These are phyloP conservation scores for Aphidius gifuensis DNA, from an alignment of 1,140 invertebrate genomes.

Conservation along the genomic window DNA sequence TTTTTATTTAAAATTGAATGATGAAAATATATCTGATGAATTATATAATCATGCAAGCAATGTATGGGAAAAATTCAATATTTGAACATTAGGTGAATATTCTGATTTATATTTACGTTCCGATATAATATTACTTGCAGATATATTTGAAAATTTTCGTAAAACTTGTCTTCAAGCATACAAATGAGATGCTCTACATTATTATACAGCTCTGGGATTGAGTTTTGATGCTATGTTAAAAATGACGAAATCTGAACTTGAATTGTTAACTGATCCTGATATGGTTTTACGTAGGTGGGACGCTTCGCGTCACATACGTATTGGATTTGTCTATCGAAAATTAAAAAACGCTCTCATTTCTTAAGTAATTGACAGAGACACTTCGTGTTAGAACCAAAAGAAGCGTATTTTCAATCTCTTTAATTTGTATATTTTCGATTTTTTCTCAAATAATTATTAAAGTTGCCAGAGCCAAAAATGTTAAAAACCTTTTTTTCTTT, in stretches of 20 bases:
- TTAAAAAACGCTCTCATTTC: no score
- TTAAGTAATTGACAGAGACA: no score
- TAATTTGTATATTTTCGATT: no score
- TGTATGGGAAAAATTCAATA: conserved; percentile 45
- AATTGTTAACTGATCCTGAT: conserved; percentile 52
- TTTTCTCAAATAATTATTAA: no score
- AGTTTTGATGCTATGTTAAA: conserved; percentile 48
- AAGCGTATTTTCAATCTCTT: no score
- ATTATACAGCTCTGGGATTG: conserved; percentile 43
- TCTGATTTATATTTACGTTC: conserved; percentile 48
- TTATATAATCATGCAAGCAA: conserved; percentile 43
- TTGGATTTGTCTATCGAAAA: no score
- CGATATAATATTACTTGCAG: conserved; percentile 44
- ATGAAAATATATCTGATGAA: conserved; percentile 31
- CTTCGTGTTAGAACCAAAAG: no score
- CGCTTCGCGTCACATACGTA: no score
- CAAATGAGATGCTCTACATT: conserved; percentile 42
- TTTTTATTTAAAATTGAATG: conserved; percentile 42
- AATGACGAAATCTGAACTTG: conserved; percentile 45
- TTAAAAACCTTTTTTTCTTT: no score
- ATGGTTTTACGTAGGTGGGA: no score
- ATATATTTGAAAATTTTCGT: conserved; percentile 55
- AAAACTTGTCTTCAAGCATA: conserved; percentile 30
- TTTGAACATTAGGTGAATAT: conserved; percentile 46
- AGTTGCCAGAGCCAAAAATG: no score